Evolutionary conservation across 2,797 vertebrate genomes (phyloP).

Genomic region (Anguilla megastoma): DNA sequence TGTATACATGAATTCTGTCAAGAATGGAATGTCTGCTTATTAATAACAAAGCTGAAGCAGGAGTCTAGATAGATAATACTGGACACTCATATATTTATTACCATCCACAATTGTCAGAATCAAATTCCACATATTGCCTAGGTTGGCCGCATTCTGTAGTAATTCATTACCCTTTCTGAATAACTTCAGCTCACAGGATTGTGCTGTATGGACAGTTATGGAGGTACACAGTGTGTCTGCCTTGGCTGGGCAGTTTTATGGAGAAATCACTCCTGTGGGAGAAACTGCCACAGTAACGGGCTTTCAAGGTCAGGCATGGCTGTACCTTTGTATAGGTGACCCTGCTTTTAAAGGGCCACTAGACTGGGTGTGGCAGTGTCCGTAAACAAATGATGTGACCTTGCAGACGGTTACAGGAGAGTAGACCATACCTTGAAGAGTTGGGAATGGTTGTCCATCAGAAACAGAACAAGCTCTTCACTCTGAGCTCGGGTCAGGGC

Average conservation of each 20-base stretch:
- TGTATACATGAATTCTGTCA: not conserved
- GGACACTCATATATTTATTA: not conserved
- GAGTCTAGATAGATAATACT: not conserved
- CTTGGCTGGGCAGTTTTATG: not conserved
- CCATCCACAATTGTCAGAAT: not conserved
- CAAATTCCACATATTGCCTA: not conserved
- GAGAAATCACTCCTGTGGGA: not conserved
- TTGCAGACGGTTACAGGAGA: not conserved
- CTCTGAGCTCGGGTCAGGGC: slow-evolving; percentile 67
- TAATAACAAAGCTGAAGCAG: not conserved
- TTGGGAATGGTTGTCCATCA: slow-evolving; percentile 74
- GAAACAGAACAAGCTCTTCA: slow-evolving; percentile 75
- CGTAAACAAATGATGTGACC: not conserved
- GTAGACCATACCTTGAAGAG: slow-evolving; percentile 76
- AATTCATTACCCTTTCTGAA: not conserved
- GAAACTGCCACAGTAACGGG: not conserved
- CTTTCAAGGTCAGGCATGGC: not conserved
- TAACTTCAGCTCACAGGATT: not conserved
- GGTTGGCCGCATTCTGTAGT: not conserved
- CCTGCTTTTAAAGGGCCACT: not conserved
- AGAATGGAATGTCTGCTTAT: not conserved
- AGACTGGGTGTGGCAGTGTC: not conserved
- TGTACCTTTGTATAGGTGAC: not conserved
- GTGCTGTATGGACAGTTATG: not conserved
- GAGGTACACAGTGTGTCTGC: not conserved